phyloP scores from a whole-genome alignment of 2,888 invertebrate species.

The Cephus sareptanus region DNA sequence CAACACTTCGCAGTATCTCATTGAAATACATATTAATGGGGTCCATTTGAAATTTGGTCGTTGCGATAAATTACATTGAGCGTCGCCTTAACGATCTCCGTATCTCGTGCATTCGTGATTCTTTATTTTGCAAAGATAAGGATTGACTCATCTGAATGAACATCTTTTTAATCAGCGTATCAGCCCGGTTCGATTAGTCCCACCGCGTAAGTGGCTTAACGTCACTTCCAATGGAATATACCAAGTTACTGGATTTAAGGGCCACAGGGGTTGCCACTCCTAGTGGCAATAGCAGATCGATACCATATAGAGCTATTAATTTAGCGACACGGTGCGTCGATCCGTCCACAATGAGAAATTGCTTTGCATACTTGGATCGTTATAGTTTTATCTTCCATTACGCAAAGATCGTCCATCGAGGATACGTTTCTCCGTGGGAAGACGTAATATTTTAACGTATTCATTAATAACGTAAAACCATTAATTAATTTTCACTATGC shows the following conservation, averaged over 20 bases:
- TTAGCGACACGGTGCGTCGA: not conserved
- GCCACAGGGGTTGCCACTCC: not conserved
- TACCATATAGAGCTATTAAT: not conserved
- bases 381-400: not conserved
- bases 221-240: not conserved
- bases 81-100: too few relatives aligned
- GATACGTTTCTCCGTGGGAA: too few relatives aligned
- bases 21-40: too few relatives aligned
- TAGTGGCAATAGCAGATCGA: not conserved
- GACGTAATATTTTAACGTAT: too few relatives aligned
- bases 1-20: too few relatives aligned
- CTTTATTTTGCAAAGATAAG: not conserved
- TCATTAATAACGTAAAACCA: too few relatives aligned
- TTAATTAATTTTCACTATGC: too few relatives aligned
- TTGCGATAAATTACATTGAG: too few relatives aligned
- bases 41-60: too few relatives aligned
- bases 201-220: not conserved
- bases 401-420: too few relatives aligned
- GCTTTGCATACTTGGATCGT: not conserved
- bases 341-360: not conserved
- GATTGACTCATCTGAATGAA: not conserved
- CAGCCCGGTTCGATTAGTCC: constrained; percentile 2
- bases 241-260: not conserved
- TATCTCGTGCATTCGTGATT: too few relatives aligned
- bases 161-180: not conserved